Conservation (phyloP, 1,140 invertebrate genomes). For the Orussus abietinus region DNA sequence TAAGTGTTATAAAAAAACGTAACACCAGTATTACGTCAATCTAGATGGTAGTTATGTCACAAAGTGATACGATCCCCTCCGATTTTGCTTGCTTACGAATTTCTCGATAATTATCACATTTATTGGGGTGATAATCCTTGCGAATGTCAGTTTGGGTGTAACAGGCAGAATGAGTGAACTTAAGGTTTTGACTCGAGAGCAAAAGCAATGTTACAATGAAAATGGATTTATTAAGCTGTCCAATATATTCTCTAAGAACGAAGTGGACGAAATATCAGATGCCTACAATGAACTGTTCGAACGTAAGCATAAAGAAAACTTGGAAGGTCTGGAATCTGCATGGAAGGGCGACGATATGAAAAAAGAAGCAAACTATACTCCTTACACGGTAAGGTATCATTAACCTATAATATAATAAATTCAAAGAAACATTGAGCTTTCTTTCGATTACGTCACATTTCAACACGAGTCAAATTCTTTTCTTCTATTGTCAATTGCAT, state of each 20-base stretch:
- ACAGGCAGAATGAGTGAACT: constrained; percentile 37
- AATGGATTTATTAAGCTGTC: constrained; percentile 55
- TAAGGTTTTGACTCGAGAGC: constrained; percentile 44
- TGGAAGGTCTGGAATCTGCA: constrained; percentile 47
- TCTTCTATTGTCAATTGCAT: too few relatives aligned
- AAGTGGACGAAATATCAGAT: constrained; percentile 49
- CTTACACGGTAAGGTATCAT: constrained; percentile 40
- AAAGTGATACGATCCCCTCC: too few relatives aligned
- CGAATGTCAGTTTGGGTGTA: too few relatives aligned
- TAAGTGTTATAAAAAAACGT: too few relatives aligned
- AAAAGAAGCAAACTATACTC: constrained; percentile 34
- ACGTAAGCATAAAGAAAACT: constrained; percentile 36
- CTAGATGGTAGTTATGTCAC: too few relatives aligned
- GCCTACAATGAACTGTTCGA: constrained; percentile 53
- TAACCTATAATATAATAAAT: constrained; percentile 6
- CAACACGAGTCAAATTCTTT: too few relatives aligned
- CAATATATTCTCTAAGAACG: constrained; percentile 43
- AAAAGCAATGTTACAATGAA: constrained; percentile 51
- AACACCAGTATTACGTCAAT: too few relatives aligned
- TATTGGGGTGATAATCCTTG: too few relatives aligned
- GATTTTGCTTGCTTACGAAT: too few relatives aligned
- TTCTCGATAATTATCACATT: too few relatives aligned
- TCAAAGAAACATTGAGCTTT: too few relatives aligned
- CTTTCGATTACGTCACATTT: too few relatives aligned
- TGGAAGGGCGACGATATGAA: constrained; percentile 54